Evolutionary conservation across 2,888 invertebrate species (phyloP).

Genomic region (Lithophane socia): DNA sequence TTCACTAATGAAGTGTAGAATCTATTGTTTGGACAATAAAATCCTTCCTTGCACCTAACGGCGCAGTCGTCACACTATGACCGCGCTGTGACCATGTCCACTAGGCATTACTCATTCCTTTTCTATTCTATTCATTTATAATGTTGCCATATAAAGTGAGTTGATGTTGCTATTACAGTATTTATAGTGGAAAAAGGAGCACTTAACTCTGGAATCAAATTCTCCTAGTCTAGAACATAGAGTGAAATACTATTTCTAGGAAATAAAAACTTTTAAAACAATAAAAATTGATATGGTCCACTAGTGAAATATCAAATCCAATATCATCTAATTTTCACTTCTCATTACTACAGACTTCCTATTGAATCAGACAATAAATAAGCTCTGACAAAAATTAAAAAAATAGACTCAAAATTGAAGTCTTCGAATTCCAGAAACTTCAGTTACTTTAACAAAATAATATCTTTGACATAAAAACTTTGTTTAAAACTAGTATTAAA

Average conservation of each 20-base stretch:
- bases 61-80: neutral
- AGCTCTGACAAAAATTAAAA: constrained; percentile 32
- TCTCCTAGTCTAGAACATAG: neutral
- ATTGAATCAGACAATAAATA: constrained; percentile 13
- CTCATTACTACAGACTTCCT: neutral
- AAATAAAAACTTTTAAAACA: neutral
- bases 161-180: neutral
- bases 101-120: neutral
- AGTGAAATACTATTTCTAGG: constrained; percentile 9
- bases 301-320: neutral
- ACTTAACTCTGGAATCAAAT: neutral
- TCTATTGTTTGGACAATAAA: neutral
- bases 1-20: neutral
- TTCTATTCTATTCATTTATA: neutral
- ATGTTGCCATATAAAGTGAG: neutral
- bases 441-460: constrained; percentile 32
- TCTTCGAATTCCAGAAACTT: neutral
- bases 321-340: neutral
- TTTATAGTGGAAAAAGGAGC: too few relatives aligned
- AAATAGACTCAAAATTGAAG: constrained; percentile 18
- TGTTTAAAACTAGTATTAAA: constrained; percentile 13
- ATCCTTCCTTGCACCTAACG: neutral
- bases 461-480: constrained; percentile 37
- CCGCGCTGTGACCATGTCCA: neutral
- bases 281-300: neutral